Base-by-base conservation (phyloP, 1,140 invertebrate species). In the Micrasema longulum region DNA sequence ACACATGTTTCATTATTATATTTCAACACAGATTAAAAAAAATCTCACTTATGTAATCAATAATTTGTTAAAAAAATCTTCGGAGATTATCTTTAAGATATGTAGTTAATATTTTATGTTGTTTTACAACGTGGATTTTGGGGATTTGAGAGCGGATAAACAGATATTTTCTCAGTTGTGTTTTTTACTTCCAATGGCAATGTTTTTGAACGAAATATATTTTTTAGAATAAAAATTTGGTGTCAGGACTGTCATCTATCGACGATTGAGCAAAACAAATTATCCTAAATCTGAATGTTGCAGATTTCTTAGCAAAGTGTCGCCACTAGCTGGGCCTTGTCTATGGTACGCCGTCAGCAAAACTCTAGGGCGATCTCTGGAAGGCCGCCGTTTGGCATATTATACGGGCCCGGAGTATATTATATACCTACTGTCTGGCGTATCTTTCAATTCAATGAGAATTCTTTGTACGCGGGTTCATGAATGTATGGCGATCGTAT, bases 381-480 rank as follows among this genome's bases (percentile, higher is more conserved):
- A 50, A 65, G 45, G 65, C 35, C 38, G 50, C n/a, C 4, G 43
- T 38, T 20, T 16, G 31, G 35, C 12, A n/a, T 22, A 16, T 22
- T 20, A 11, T 63, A 63, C 57, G 38, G 57, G 57, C 60, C 47
- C 55, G 16, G 36, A 41, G 35, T 20, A 14, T 31, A 55, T 38
- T 22, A 11, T 53, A 60, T 60, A 60, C 55, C 18, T 60, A 53
- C 43, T 64, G 12, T 43, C 50, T 67, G 50, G 50, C 65, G 50
- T 68, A 68, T 23, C 23, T 48, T 48, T 62, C 22, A 31, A 47
- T 23, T 20, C 14, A 10, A 62, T 18, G 22, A 66, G 31, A 43
- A 53, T 43, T 63, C 68, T 70, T 70, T 70, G 68, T 70, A 70
- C 68, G 31, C 57, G 26, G 57, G 36, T 26, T 18, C 23, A 45